Evolutionary conservation across 2,888 invertebrate species (phyloP).

Genomic region (Stenodema calcarata): DNA sequence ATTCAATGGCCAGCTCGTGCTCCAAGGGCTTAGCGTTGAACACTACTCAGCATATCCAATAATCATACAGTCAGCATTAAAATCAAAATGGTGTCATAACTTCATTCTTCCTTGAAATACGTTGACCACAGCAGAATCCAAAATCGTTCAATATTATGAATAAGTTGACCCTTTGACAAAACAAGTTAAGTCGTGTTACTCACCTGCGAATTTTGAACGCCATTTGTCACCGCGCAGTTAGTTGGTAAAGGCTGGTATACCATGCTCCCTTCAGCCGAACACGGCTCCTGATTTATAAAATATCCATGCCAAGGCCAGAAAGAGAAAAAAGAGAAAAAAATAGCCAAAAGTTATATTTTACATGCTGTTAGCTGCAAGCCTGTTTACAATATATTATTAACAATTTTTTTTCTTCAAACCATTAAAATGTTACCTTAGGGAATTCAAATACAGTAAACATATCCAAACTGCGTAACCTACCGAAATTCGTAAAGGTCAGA

Average conservation of each 20-base stretch:
- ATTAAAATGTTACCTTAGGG: too few relatives aligned
- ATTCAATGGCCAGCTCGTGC: too few relatives aligned
- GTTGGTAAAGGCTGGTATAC: slow-evolving; percentile 59
- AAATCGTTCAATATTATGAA: too few relatives aligned
- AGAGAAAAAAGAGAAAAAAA: slow-evolving; percentile 43
- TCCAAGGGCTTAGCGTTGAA: too few relatives aligned
- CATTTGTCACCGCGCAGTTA: slow-evolving; percentile 54
- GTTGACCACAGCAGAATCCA: too few relatives aligned
- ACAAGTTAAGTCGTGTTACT: too few relatives aligned
- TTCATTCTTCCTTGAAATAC: too few relatives aligned
- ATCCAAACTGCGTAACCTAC: background rate
- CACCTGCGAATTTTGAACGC: slow-evolving; percentile 49
- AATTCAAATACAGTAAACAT: background rate
- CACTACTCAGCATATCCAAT: too few relatives aligned
- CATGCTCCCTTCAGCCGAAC: slow-evolving; percentile 55
- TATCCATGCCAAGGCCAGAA: slow-evolving; percentile 51
- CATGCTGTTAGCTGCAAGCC: background rate
- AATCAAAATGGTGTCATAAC: too few relatives aligned
- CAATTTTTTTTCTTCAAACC: too few relatives aligned
- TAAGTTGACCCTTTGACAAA: too few relatives aligned
- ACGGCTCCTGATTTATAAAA: slow-evolving; percentile 54
- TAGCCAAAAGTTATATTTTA: slow-evolving; percentile 27
- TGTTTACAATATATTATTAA: background rate
- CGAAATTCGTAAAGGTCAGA: background rate
- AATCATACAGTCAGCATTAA: too few relatives aligned